A percentile compares a stretch with the other conserved stretches of the same genome.
These are phyloP conservation scores for Capra hircus DNA, from an alignment of 2,113 vertebrate genomes.

Conservation along the genomic window DNA sequence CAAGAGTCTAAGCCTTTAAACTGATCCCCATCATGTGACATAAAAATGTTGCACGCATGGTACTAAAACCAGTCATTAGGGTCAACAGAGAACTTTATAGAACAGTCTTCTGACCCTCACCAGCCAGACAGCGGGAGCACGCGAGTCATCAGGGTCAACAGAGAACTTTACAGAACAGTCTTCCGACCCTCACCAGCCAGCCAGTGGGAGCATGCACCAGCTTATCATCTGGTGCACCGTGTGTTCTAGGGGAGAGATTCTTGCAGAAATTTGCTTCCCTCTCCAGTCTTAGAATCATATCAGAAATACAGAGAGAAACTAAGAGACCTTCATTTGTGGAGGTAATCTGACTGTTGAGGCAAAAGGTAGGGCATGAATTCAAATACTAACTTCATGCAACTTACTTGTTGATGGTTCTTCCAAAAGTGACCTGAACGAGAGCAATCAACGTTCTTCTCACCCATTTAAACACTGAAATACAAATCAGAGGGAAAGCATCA, in stretches of 20 bases:
- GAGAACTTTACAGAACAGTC: not conserved
- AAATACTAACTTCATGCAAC: slow-evolving; percentile 68
- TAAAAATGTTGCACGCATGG: not conserved
- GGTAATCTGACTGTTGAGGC: not conserved
- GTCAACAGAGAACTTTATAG: not conserved
- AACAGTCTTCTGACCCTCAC: not conserved
- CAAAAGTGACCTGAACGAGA: slow-evolving; percentile 99
- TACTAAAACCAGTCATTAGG: not conserved
- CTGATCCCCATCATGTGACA: not conserved
- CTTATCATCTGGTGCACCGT: not conserved
- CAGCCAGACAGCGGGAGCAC: not conserved
- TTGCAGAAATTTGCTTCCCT: not conserved
- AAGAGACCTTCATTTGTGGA: not conserved
- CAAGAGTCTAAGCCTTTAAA: not conserved
- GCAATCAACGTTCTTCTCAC: slow-evolving; percentile 99
- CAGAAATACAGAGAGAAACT: not conserved
- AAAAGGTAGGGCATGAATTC: not conserved
- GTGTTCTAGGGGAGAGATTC: not conserved
- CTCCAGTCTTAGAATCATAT: not conserved
- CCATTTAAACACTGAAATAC: slow-evolving; percentile 97
- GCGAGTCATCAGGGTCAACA: not conserved
- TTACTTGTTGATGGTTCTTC: slow-evolving; percentile 99
- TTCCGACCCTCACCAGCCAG: not conserved
- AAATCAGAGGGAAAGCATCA: slow-evolving; percentile 49
- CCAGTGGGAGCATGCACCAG: not conserved